phyloP scores from a whole-genome alignment of 1,140 invertebrate genomes.

The Drosophila serrata region DNA sequence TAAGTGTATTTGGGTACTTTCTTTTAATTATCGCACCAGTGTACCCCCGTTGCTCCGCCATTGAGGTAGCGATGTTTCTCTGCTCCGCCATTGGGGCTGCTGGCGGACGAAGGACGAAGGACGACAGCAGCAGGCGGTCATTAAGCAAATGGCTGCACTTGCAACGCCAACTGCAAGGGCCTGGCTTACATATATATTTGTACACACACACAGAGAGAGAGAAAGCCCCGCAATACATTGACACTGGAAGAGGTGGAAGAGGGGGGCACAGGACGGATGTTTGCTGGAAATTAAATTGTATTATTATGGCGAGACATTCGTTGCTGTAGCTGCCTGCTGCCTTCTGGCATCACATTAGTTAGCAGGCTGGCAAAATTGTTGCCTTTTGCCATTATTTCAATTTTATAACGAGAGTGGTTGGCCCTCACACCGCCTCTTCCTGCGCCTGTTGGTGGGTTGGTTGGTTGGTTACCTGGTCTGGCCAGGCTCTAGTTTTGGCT shows the following conservation, averaged over 20 bases:
- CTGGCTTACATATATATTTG: slow-evolving; percentile 27
- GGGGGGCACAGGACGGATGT: slow-evolving; percentile 59
- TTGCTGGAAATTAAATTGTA: slow-evolving; percentile 84
- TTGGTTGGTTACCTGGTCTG: slow-evolving; percentile 16
- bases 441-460: not conserved
- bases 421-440: not conserved
- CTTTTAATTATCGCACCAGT: slow-evolving; percentile 63
- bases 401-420: slow-evolving; percentile 58
- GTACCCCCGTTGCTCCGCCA: slow-evolving; percentile 42
- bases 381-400: slow-evolving; percentile 65
- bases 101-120: slow-evolving; percentile 29
- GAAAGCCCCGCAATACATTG: slow-evolving; percentile 57
- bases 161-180: slow-evolving; percentile 59
- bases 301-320: slow-evolving; percentile 83
- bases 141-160: slow-evolving; percentile 83
- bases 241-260: slow-evolving; percentile 35
- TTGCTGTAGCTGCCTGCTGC: slow-evolving; percentile 59
- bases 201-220: slow-evolving; percentile 29
- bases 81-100: slow-evolving; percentile 24
- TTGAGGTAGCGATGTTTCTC: slow-evolving; percentile 64
- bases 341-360: slow-evolving; percentile 72
- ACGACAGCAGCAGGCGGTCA: slow-evolving; percentile 72
- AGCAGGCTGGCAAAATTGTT: slow-evolving; percentile 66
- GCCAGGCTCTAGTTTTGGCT: slow-evolving; percentile 9
- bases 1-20: slow-evolving; percentile 58